Evolutionary conservation across 2,113 vertebrate species (phyloP).

Genomic region (Spea bombifrons): DNA sequence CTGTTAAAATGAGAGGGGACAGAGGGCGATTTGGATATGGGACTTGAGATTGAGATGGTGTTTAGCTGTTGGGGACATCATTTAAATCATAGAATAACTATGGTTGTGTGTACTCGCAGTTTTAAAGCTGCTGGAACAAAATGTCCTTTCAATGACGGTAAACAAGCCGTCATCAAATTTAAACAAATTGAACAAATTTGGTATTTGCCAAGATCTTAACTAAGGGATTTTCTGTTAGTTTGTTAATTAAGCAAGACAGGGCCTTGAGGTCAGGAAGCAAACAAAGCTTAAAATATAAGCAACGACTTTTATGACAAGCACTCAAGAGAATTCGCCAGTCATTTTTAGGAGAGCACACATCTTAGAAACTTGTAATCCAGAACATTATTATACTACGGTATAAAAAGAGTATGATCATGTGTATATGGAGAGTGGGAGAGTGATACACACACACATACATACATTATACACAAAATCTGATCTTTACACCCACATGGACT

Average conservation of each 20-base stretch:
- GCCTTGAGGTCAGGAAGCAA: not conserved
- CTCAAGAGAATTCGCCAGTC: too few relatives aligned
- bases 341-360: too few relatives aligned
- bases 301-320: too few relatives aligned
- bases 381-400: too few relatives aligned
- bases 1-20: not conserved
- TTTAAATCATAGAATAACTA: conserved; percentile 1
- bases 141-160: conserved; percentile 1
- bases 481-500: too few relatives aligned
- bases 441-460: too few relatives aligned
- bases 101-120: not conserved
- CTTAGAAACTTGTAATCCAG: too few relatives aligned
- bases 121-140: not conserved
- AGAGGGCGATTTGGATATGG: not conserved
- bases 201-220: not conserved
- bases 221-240: not conserved
- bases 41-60: not conserved
- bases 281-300: not conserved
- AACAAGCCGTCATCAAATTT: not conserved
- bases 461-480: too few relatives aligned
- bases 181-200: not conserved
- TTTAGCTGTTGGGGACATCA: not conserved
- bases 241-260: not conserved
- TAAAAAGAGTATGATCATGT: too few relatives aligned
- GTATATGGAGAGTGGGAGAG: too few relatives aligned